Evolutionary conservation across 2,797 vertebrate species (phyloP), one percentile per base, ranked within the genome.

Genomic region (Enteromius fasciolatus): DNA sequence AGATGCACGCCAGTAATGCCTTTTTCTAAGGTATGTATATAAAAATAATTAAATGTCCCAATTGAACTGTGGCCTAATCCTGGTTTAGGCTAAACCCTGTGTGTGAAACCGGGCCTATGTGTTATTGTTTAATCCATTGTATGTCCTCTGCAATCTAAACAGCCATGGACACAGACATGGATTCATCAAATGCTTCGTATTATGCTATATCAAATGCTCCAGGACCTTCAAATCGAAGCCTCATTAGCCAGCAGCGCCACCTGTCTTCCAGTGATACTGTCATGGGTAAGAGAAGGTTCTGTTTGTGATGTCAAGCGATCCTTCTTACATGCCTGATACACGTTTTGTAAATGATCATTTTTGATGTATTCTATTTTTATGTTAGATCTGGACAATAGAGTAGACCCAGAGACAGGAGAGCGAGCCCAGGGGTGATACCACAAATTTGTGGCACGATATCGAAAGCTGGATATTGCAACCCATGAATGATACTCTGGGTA

Each of bases 401-500:
- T 92, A 0, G 92, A 93, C 79, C 92, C 92, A 0, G 91, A 93
- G 84, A 92, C 91, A 20, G 91, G 92, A 63, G 91, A 93, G 48
- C 73, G 76, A 84, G 89, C 90, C 2, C 87, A 90, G 83, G 80
- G 84, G 31, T 92, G 87, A 91, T 14, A 41, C 7, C 31, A 23
- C 17, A 50, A 15, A 76, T 76, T 36, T 44, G 17, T 81, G 18
- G 12, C n/a, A 41, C 48, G 1, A 28, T n/a, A 44, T 41, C 11
- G 3, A 68, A 28, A 15, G 9, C n/a, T 28, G 39, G 18, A 44
- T 39, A 18, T 59, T 31, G 39, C 36, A 61, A 33, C 11, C 36
- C 39, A 59, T 46, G 36, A 33, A 3, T 75, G 33, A 25, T 3
- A 17, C 3, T 25, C 36, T 68, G 31, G 7, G 8, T 70, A 46